Percentiles rank a stretch among this genome's conserved stretches.
These are phyloP conservation scores for Heliconius sara DNA, from an alignment of 2,888 invertebrate genomes.

Conservation along the genomic window DNA sequence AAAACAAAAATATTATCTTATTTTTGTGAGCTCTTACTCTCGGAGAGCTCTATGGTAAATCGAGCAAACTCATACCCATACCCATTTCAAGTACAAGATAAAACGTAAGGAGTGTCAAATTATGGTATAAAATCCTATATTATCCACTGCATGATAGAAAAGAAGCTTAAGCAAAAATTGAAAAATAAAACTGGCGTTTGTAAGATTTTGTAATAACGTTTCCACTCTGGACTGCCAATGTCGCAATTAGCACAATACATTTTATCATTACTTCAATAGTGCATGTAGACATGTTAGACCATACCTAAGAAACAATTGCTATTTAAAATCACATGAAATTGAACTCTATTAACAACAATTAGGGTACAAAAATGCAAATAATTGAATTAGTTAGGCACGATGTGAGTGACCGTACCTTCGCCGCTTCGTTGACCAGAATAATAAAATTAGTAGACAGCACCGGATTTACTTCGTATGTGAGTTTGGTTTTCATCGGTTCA, in stretches of 20 bases:
- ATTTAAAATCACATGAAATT: slow-evolving; percentile 14
- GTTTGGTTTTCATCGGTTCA: slow-evolving; percentile 30
- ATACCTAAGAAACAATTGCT: slow-evolving; percentile 10
- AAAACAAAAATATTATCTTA: background rate
- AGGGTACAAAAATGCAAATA: slow-evolving; percentile 26
- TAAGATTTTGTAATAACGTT: background rate
- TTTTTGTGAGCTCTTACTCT: background rate
- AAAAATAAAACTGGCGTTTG: background rate
- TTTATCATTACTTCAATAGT: slow-evolving; percentile 39
- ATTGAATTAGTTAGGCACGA: slow-evolving; percentile 19
- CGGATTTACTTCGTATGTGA: slow-evolving; percentile 32
- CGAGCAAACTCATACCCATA: background rate
- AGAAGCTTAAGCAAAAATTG: background rate
- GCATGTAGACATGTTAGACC: slow-evolving; percentile 19
- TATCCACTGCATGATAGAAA: background rate
- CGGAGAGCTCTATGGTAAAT: background rate
- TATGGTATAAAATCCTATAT: background rate
- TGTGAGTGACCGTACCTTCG: slow-evolving; percentile 42
- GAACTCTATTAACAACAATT: slow-evolving; percentile 22
- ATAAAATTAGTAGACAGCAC: slow-evolving; percentile 39
- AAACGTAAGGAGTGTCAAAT: background rate
- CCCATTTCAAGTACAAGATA: background rate
- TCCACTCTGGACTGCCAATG: background rate
- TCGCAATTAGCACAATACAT: slow-evolving; percentile 15
- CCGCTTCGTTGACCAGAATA: slow-evolving; percentile 41